Evolutionary conservation across 2,888 invertebrate species (phyloP), one percentile per base, ranked within the genome.

Genomic region (Macrostomum cliftonense): DNA sequence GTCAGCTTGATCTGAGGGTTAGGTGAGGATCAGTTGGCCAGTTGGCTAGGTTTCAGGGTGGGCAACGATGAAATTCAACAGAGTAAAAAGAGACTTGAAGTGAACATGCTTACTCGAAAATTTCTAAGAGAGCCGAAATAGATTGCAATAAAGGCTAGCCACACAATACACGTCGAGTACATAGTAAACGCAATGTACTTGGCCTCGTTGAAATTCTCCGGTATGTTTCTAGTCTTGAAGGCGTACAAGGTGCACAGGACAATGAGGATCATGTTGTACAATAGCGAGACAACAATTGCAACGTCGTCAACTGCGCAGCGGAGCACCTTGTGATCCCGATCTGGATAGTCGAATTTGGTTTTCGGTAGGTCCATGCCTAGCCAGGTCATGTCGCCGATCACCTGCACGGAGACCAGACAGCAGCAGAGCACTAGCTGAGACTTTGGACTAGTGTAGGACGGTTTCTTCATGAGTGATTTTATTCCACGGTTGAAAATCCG

Each of bases 401-500:
- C 28, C 65, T 82, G 82, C 36, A 81, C 75, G 38, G 77, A 75
- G 21, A 79, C 78, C 54, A 80, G 74, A 53, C 76, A 61, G 37
- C 61, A 53, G 56, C 80, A 78, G 48, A 82, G 80, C 36, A 77
- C 75, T 37, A 82, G 77, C 68, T 82, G 82, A 12, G 81, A 81
- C 58, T 76, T 75, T 0, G 82, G 82, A 38, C 80, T 80, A 4
- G 81, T 82, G 63, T 80, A 83, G 17, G 78, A 76, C 1, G 81
- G 80, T 43, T 80, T 71, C 60, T 80, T 79, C 50, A 79, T 78
- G 47, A 78, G 78, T 50, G 78, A 78, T 57, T 78, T 65, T 17
- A 67, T 60, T 2, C 66, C 66, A 28, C 63, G 59, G 54, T 67
- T 79, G 50, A 80, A 77, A 82, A 46, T 49, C 45, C 20, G 49